Base-by-base conservation (phyloP, 2,888 invertebrate genomes). In the Dorcus parallelipipedus region DNA sequence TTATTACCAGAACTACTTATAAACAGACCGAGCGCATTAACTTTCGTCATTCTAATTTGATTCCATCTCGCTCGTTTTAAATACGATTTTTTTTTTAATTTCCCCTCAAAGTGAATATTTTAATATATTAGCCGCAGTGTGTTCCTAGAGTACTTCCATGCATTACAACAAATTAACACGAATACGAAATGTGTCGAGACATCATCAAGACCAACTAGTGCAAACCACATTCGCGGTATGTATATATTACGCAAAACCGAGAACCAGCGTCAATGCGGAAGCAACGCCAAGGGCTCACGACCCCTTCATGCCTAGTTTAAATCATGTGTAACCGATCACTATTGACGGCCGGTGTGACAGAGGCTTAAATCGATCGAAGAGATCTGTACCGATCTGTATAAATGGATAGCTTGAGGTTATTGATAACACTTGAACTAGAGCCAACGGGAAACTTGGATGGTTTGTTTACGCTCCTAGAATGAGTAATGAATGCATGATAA, bases 401-500 rank as follows among this genome's bases (percentile, higher is more conserved):
- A 71, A 70, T 70, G 70, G 69, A 64, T 68, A 62, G 70, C 68
- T 70, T 68, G 69, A 63, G 69, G 70, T 71, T 71, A 71, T 71
- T 70, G 71, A 71, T 71, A 71, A 71, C 69, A 67, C 69, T 69
- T 68, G 70, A 70, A 70, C 69, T 67, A 65, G 64, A 69, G 71
- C 70, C 70, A 71, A 68, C 65, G 67, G 67, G 68, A 71, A 70
- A 69, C 69, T 71, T 68, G 63, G 68, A 71, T 69, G 70, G 70
- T 71, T 71, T 71, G 71, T 72, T 71, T 71, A 69, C 69, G 71
- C 66, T 70, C 57, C 60, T 59, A 60, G 70, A 67, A 71, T 72
- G 70, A 71, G 68, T 71, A 72, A 71, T 71, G 72, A 71, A 70
- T 68, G 67, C 70, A 71, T 70, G 72, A 71, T 69, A 71, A 69